Evolutionary conservation across 2,797 vertebrate species (phyloP), one percentile per base, ranked within the genome.

Genomic region (Rhadinocentrus ornatus): DNA sequence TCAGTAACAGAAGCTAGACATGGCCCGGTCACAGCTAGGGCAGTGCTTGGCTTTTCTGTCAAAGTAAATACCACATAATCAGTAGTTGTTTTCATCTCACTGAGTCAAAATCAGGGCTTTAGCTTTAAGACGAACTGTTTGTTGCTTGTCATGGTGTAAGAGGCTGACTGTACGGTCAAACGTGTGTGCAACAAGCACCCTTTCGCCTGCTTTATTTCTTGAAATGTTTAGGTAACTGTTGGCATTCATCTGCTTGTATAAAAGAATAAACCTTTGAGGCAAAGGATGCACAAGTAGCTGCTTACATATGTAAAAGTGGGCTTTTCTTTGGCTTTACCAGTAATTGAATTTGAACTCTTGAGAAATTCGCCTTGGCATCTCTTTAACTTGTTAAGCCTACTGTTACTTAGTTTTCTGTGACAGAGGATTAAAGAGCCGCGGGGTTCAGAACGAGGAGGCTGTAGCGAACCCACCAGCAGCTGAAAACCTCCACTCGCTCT

Each of bases 1-100:
- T 34, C 72, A 75, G 77, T 88, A 76, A 83, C 69, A 41, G 0
- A 46, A 89, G 87, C 84, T 85, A 88, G 86, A 88, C 81, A 16
- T 46, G 55, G 62, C 11, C 7, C 31, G 3, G 54, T 82, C 81
- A 67, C 82, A 76, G 58, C 27, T 13, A 61, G 69, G 41, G 60
- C 75, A 57, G 62, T 63, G 24, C 60, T 77, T 73, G 65, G 57
- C 44, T 70, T 72, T 71, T 54, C 61, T 65, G 52, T 44, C 29
- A 62, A 32, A 68, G 56, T 66, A 61, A 62, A 54, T n/a, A 22
- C 77, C 77, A 79, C 82, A 86, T 77, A 84, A 80, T 83, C 81
- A 71, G 60, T 34, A 32, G 69, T 52, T 84, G 62, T 78, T 66
- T 68, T 53, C 59, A 54, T 61, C 69, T 59, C 13, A 44, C 27